Evolutionary conservation across 2,113 vertebrate genomes (phyloP).

Genomic region (Cyanoderma ruficeps): DNA sequence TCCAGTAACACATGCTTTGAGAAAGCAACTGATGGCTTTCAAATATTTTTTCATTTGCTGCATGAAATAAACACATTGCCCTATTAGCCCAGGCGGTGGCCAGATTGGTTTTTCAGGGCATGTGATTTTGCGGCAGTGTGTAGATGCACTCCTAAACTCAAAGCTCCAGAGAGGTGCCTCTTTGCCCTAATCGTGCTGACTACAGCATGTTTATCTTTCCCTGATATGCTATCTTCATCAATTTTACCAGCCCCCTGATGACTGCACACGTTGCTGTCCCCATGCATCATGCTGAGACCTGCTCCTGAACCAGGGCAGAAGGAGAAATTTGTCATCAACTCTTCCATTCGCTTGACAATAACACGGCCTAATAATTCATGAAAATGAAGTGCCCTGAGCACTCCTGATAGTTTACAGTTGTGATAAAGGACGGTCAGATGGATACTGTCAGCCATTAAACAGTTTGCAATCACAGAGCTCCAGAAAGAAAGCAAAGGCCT

Average conservation of each 20-base stretch:
- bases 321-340: slow-evolving; percentile 88
- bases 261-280: slow-evolving; percentile 73
- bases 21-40: background rate
- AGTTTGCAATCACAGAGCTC: slow-evolving; percentile 63
- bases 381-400: slow-evolving; percentile 90
- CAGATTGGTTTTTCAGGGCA: slow-evolving; percentile 34
- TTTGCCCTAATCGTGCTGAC: slow-evolving; percentile 75
- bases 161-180: slow-evolving; percentile 70
- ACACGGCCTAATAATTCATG: slow-evolving; percentile 89
- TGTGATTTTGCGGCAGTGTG: slow-evolving; percentile 9
- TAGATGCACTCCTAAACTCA: slow-evolving; percentile 45
- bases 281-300: slow-evolving; percentile 88
- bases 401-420: slow-evolving; percentile 78
- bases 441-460: slow-evolving; percentile 70
- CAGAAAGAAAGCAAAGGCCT: slow-evolving; percentile 41
- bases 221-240: slow-evolving; percentile 86
- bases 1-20: background rate
- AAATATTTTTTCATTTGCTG: background rate
- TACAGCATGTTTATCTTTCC: slow-evolving; percentile 85
- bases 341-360: slow-evolving; percentile 85
- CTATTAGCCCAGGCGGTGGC: background rate
- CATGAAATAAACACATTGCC: background rate
- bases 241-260: slow-evolving; percentile 84
- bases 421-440: slow-evolving; percentile 73
- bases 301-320: slow-evolving; percentile 78